Percentiles rank a stretch among this genome's conserved stretches.
These are phyloP conservation scores for Oryzias sinensis DNA, from an alignment of 2,797 vertebrate species.

Conservation along the genomic window DNA sequence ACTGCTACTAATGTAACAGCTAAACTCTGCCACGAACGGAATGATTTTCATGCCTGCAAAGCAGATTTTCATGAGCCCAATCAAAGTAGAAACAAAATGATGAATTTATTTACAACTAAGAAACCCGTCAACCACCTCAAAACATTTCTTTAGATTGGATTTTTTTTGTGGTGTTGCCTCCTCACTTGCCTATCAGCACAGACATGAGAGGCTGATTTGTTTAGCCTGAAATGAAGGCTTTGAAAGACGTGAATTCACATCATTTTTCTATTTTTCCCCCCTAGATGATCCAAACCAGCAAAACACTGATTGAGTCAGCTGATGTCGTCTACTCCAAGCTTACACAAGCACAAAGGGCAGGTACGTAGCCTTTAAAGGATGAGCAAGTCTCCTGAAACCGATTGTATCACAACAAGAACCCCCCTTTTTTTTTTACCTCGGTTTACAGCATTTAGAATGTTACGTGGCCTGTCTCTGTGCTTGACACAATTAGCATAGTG, in stretches of 20 bases:
- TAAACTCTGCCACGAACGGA: neutral
- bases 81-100: too few species aligned
- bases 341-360: constrained; percentile 88
- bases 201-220: neutral
- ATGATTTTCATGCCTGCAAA: neutral
- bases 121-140: neutral
- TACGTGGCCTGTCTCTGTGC: constrained; percentile 4
- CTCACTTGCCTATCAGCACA: neutral
- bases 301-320: constrained; percentile 88
- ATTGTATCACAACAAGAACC: too few species aligned
- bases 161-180: neutral
- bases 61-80: too few species aligned
- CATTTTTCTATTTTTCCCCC: constrained; percentile 27
- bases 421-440: too few species aligned
- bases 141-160: neutral
- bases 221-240: neutral
- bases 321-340: constrained; percentile 87
- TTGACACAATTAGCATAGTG: constrained; percentile 8
- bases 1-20: too few species aligned
- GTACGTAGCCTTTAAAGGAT: constrained; percentile 56
- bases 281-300: constrained; percentile 93
- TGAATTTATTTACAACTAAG: neutral
- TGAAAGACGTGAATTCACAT: constrained; percentile 10
- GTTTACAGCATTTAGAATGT: constrained; percentile 14
- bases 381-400: neutral